A percentile compares a stretch with the other conserved stretches of the same genome.
phyloP scores from a whole-genome alignment of 1,140 invertebrate species.

The Papilio polytes region DNA sequence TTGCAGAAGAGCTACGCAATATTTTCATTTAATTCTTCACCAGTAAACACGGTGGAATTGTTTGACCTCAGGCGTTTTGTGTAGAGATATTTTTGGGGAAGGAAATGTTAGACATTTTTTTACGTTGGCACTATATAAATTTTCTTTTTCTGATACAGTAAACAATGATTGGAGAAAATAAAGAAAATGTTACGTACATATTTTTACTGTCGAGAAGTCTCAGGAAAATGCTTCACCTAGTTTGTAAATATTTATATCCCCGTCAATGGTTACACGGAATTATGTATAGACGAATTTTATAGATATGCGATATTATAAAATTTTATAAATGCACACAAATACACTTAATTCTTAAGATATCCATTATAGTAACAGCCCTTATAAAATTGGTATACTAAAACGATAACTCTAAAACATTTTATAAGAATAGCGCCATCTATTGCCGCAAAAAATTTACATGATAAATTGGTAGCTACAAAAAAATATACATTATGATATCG shows the following conservation, averaged over 20 bases:
- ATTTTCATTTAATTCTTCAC: slow-evolving; percentile 1
- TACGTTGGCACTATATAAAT: background rate
- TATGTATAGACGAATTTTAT: too few relatives aligned
- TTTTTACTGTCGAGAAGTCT: too few relatives aligned
- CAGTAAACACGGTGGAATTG: background rate
- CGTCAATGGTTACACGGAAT: too few relatives aligned
- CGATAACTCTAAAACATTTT: background rate
- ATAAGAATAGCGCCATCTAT: background rate
- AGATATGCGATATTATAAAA: too few relatives aligned
- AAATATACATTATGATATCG: too few relatives aligned
- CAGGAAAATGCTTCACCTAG: too few relatives aligned
- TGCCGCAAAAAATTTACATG: too few relatives aligned
- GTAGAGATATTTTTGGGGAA: background rate
- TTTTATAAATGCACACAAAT: too few relatives aligned
- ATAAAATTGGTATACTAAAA: background rate
- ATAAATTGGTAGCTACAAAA: background rate
- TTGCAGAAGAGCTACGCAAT: background rate
- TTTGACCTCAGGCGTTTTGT: slow-evolving; percentile 1
- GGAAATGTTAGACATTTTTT: slow-evolving; percentile 20
- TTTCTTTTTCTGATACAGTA: background rate
- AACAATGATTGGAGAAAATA: slow-evolving; percentile 4
- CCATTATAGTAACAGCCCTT: too few relatives aligned
- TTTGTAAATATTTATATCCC: too few relatives aligned
- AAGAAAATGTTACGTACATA: too few relatives aligned
- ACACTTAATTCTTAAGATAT: too few relatives aligned